phyloP scores from a whole-genome alignment of 2,888 invertebrate species.

The Eustalomyia histrio region DNA sequence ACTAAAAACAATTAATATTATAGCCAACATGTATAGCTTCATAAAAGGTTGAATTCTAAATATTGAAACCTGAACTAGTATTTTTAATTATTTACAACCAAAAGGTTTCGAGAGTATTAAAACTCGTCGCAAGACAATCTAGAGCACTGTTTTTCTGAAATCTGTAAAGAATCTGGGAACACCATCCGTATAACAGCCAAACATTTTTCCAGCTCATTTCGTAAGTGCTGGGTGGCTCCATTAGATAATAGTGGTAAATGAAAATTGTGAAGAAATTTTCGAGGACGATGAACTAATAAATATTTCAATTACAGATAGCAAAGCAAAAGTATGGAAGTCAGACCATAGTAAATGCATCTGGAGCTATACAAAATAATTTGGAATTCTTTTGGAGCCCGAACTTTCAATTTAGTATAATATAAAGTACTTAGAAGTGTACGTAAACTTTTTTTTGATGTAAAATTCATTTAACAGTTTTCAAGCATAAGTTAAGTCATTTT shows the following conservation, averaged over 20 bases:
- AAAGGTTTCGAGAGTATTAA: conserved; percentile 6
- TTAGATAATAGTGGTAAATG: conserved; percentile 34
- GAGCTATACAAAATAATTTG: too few relatives aligned
- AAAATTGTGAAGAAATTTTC: conserved; percentile 17
- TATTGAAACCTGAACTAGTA: background rate
- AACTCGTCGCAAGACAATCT: conserved; percentile 11
- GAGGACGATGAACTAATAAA: background rate
- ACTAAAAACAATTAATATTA: too few relatives aligned
- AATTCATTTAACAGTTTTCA: too few relatives aligned
- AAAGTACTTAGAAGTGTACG: too few relatives aligned
- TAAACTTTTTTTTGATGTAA: too few relatives aligned
- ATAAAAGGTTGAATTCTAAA: too few relatives aligned
- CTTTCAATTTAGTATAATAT: too few relatives aligned
- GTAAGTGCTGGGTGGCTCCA: conserved; percentile 29
- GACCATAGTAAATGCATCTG: too few relatives aligned
- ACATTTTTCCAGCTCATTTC: conserved; percentile 34
- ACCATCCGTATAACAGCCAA: conserved; percentile 8
- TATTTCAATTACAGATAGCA: conserved; percentile 18
- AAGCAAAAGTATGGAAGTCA: too few relatives aligned
- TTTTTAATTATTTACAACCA: background rate
- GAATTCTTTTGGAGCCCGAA: too few relatives aligned
- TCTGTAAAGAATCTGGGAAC: conserved; percentile 19
- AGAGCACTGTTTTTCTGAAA: conserved; percentile 26
- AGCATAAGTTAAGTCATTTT: too few relatives aligned
- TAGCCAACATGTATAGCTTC: too few relatives aligned